Percentiles rank a stretch among this genome's conserved stretches.
Evolutionary conservation across 2,888 invertebrate species (phyloP).

Genomic region (Chrysomela aeneicollis): DNA sequence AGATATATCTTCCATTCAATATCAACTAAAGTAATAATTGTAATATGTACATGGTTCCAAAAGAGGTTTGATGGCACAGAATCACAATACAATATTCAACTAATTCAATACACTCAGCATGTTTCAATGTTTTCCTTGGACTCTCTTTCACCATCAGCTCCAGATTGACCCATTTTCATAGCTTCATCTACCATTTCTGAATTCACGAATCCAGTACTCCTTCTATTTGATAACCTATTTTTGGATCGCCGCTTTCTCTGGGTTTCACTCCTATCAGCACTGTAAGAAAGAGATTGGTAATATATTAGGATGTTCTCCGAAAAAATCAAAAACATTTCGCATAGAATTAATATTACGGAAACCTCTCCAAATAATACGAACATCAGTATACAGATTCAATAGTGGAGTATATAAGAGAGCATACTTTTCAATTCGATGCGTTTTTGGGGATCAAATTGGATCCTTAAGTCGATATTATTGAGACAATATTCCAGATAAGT

Average conservation of each 20-base stretch:
- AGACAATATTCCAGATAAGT: too few relatives aligned
- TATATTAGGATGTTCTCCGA: too few relatives aligned
- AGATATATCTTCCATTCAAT: too few relatives aligned
- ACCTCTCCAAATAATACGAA: too few relatives aligned
- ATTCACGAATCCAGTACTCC: conserved; percentile 54
- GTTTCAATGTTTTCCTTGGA: not conserved
- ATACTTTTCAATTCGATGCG: too few relatives aligned
- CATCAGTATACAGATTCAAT: too few relatives aligned
- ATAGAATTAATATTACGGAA: too few relatives aligned
- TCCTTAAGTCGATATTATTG: too few relatives aligned
- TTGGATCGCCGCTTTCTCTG: conserved; percentile 57
- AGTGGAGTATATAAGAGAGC: too few relatives aligned
- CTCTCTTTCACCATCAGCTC: conserved; percentile 12
- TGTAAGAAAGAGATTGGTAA: conserved; percentile 30
- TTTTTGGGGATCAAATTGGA: too few relatives aligned
- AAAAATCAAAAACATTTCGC: too few relatives aligned
- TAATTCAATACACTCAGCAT: not conserved
- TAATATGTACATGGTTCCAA: not conserved
- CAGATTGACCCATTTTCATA: conserved; percentile 45
- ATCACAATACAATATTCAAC: not conserved
- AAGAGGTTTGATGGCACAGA: not conserved
- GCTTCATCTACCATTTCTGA: conserved; percentile 50
- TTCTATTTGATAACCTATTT: conserved; percentile 57
- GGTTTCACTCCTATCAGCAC: conserved; percentile 53
- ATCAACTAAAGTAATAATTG: too few relatives aligned